A percentile compares a stretch with the other conserved stretches of the same genome.
These are phyloP conservation scores for Plectrocnemia conspersa DNA, from an alignment of 1,140 invertebrate species.

Conservation along the genomic window DNA sequence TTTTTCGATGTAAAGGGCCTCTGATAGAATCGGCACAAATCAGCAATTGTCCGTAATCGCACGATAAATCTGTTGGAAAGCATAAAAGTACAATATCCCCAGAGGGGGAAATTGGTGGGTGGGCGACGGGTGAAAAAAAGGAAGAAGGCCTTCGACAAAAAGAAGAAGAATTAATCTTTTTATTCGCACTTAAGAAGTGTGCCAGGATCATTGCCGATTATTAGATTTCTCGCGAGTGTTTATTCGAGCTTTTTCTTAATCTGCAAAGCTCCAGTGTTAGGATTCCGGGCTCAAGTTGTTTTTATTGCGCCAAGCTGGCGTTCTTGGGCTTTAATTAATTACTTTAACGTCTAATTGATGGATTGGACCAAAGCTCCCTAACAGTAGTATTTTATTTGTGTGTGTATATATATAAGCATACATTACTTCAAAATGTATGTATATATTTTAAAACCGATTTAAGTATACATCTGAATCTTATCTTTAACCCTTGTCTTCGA, in stretches of 20 bases:
- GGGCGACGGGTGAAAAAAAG: background rate
- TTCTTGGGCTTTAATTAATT: slow-evolving; percentile 35
- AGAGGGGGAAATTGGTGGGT: background rate
- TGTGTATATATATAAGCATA: background rate
- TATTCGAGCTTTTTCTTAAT: slow-evolving; percentile 32
- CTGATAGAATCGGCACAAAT: no score
- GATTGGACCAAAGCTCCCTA: slow-evolving; percentile 15
- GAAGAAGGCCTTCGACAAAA: slow-evolving; percentile 2
- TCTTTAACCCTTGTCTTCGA: no score
- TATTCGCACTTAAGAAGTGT: slow-evolving; percentile 24
- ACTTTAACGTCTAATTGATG: slow-evolving; percentile 35
- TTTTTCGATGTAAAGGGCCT: no score
- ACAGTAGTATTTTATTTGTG: background rate
- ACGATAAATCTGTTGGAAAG: slow-evolving; percentile 14
- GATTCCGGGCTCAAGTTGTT: slow-evolving; percentile 28
- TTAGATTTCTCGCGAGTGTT: slow-evolving; percentile 34
- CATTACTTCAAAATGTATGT: no score
- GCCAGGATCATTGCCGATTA: slow-evolving; percentile 30
- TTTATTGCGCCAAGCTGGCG: slow-evolving; percentile 32
- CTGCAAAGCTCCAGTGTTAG: slow-evolving; percentile 25
- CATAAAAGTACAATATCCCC: slow-evolving; percentile 12
- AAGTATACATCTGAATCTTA: no score
- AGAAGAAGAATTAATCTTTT: slow-evolving; percentile 22
- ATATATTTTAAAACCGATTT: no score
- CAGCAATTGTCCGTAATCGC: slow-evolving; percentile 5